phyloP scores from a whole-genome alignment of 2,888 invertebrate species.

The Xiphydria camelus region DNA sequence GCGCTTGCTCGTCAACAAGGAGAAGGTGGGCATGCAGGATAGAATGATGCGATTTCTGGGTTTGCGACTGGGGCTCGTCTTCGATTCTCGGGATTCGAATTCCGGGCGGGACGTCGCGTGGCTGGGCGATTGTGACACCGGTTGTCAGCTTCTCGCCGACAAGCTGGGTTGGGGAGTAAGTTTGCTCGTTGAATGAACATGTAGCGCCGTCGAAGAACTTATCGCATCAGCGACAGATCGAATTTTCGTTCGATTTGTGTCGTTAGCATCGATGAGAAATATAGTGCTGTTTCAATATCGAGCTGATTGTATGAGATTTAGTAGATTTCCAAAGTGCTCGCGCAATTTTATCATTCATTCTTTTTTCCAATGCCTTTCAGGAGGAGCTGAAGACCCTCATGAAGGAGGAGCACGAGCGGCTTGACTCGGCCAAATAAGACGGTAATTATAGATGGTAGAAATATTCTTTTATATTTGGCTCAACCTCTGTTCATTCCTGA shows the following conservation, averaged over 20 bases:
- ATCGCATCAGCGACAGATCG: not conserved
- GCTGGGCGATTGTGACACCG: slow-evolving; percentile 83
- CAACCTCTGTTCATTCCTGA: too few species aligned
- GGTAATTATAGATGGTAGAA: too few species aligned
- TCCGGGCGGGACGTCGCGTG: slow-evolving; percentile 74
- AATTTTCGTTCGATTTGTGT: too few species aligned
- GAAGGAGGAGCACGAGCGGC: slow-evolving; percentile 61
- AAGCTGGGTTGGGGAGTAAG: slow-evolving; percentile 79
- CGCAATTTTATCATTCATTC: too few species aligned
- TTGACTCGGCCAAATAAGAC: too few species aligned
- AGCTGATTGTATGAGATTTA: too few species aligned
- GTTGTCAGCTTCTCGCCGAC: slow-evolving; percentile 73
- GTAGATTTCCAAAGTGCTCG: too few species aligned
- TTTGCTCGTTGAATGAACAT: slow-evolving; percentile 21
- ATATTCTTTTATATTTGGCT: too few species aligned
- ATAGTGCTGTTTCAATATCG: too few species aligned
- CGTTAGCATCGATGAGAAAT: too few species aligned
- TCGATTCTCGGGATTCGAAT: slow-evolving; percentile 66
- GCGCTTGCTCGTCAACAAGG: slow-evolving; percentile 84
- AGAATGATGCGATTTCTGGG: slow-evolving; percentile 54
- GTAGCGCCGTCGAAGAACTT: not conserved
- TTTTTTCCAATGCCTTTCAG: slow-evolving; percentile 50
- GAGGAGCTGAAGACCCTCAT: slow-evolving; percentile 67
- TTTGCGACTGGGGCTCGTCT: slow-evolving; percentile 67
- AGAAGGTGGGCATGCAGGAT: slow-evolving; percentile 61